Percentiles rank a stretch among this genome's conserved stretches.
Conservation (phyloP, 2,797 vertebrate species). For the Lycodopsis pacificus region DNA sequence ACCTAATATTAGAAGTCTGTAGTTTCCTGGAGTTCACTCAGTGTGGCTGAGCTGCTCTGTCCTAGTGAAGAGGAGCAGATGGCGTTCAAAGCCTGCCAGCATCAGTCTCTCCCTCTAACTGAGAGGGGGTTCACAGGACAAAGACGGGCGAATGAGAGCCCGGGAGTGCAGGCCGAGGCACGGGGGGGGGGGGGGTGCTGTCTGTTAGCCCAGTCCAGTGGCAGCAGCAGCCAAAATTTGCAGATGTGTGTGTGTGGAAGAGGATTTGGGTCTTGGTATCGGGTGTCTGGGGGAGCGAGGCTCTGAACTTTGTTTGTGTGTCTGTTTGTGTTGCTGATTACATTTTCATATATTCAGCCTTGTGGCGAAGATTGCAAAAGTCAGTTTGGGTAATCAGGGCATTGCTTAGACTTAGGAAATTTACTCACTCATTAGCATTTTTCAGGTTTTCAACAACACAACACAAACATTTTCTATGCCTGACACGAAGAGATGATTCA, state of each 20-base stretch:
- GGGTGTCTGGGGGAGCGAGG: conserved; percentile 10
- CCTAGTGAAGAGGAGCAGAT: conserved; percentile 68
- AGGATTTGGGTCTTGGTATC: conserved; percentile 43
- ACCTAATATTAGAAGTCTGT: conserved; percentile 17
- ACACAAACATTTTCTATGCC: not conserved
- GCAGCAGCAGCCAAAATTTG: conserved; percentile 49
- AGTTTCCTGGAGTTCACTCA: conserved; percentile 13
- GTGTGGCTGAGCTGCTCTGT: conserved; percentile 25
- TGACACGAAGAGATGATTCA: not conserved
- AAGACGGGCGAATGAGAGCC: conserved; percentile 44
- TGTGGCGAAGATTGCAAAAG: conserved; percentile 9
- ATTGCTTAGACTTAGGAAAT: conserved; percentile 34
- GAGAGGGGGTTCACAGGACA: conserved; percentile 61
- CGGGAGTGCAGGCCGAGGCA: conserved; percentile 20
- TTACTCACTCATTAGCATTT: conserved; percentile 31
- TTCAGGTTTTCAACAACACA: not conserved
- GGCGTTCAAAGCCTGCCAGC: conserved; percentile 60
- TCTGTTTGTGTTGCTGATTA: conserved; percentile 44
- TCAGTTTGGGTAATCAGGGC: conserved; percentile 36
- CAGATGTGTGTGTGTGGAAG: conserved; percentile 37
- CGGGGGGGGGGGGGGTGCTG: conserved; percentile 15
- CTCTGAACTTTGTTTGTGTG: conserved; percentile 41
- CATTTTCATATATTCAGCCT: conserved; percentile 42
- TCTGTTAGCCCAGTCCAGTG: conserved; percentile 37
- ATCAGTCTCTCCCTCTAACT: conserved; percentile 47